Conservation (phyloP, 2,113 vertebrate species). For the Heterochromis multidens region DNA sequence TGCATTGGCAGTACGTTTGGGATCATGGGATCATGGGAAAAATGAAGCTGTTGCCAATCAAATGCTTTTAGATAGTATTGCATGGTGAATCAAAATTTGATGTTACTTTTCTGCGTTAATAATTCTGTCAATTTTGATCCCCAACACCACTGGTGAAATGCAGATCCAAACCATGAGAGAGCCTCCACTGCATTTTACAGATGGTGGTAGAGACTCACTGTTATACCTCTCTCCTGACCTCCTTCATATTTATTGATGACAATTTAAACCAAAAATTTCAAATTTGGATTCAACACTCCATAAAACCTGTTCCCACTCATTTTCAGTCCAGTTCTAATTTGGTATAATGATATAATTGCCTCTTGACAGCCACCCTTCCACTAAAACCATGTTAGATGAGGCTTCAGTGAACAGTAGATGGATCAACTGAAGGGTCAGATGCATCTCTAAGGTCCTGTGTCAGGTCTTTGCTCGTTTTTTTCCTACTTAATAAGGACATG, state of each 20-base stretch:
- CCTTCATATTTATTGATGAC: fast-evolving
- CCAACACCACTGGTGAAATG: not conserved
- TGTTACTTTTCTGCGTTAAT: not conserved
- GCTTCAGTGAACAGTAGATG: too few relatives aligned
- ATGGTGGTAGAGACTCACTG: not conserved
- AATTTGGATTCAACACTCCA: not conserved
- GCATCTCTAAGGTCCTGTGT: too few relatives aligned
- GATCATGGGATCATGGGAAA: fast-evolving
- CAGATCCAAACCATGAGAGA: not conserved
- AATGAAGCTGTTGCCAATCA: too few relatives aligned
- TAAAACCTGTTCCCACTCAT: fast-evolving
- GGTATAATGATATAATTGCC: too few relatives aligned
- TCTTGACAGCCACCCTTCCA: too few relatives aligned
- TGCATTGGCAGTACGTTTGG: not conserved
- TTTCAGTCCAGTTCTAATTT: not conserved
- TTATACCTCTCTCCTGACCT: fast-evolving
- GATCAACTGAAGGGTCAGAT: too few relatives aligned
- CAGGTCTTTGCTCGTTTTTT: too few relatives aligned
- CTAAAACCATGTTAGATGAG: too few relatives aligned
- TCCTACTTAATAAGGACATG: too few relatives aligned
- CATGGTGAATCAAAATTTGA: too few relatives aligned
- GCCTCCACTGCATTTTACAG: not conserved
- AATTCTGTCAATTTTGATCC: not conserved
- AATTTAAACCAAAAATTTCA: not conserved
- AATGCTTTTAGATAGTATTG: too few relatives aligned